Evolutionary conservation across 2,113 vertebrate genomes (phyloP).

Genomic region (Cisticola juncidis): DNA sequence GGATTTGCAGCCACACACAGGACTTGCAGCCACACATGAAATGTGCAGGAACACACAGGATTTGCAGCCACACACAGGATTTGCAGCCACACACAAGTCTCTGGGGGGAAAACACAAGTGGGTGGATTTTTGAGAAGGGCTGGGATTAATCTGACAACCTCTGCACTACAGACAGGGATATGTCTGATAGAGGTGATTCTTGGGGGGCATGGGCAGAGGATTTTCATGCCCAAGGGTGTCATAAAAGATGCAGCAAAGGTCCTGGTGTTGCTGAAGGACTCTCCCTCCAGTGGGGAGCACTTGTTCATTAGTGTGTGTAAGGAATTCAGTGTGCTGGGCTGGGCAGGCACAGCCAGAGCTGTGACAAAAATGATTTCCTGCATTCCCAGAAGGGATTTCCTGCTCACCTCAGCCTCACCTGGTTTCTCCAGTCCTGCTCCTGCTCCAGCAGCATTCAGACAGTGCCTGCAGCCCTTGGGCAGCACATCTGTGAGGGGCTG

Average conservation of each 20-base stretch:
- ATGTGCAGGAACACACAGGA: neutral
- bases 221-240: neutral
- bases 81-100: neutral
- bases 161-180: neutral
- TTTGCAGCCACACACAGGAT: neutral
- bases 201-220: neutral
- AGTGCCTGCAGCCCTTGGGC: neutral
- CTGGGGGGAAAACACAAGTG: neutral
- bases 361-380: neutral
- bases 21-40: neutral
- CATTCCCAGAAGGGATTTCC: neutral
- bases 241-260: neutral
- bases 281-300: neutral
- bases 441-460: neutral
- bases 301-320: neutral
- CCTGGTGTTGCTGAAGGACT: neutral
- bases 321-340: neutral
- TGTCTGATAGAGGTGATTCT: neutral
- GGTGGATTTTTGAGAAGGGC: neutral
- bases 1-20: neutral
- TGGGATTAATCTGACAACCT: conserved; percentile 2
- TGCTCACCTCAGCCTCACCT: neutral
- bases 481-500: neutral
- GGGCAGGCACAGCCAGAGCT: neutral
- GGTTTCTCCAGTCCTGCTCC: neutral